A percentile compares a stretch with the other conserved stretches of the same genome.
phyloP scores from a whole-genome alignment of 2,797 vertebrate species.

The Borostomias antarcticus region DNA sequence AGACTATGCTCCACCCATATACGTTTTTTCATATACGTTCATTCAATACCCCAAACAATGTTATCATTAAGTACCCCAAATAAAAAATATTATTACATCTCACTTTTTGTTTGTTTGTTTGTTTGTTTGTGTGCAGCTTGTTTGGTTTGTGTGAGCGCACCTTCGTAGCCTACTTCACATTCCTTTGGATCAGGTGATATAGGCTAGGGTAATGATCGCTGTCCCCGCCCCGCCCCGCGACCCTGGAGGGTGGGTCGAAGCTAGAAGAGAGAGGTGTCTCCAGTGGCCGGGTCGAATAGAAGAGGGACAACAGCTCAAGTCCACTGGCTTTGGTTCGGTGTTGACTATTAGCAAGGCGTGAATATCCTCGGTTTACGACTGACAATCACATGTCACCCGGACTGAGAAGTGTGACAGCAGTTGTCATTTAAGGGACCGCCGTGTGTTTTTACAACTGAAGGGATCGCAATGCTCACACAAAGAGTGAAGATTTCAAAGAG shows the following conservation, averaged over 20 bases:
- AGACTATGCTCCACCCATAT: too few relatives aligned
- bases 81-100: too few relatives aligned
- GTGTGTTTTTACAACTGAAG: too few relatives aligned
- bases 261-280: too few relatives aligned
- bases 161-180: too few relatives aligned
- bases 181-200: conserved; percentile 25
- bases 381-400: conserved; percentile 6
- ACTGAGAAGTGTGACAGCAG: not conserved
- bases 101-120: conserved; percentile 8
- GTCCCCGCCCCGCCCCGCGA: conserved; percentile 1
- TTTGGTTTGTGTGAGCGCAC: not conserved
- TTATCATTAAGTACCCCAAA: too few relatives aligned
- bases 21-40: too few relatives aligned
- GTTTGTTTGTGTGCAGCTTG: not conserved
- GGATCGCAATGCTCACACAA: not conserved
- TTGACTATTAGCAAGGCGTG: not conserved
- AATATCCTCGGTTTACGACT: not conserved
- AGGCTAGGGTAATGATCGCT: too few relatives aligned
- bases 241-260: conserved; percentile 37
- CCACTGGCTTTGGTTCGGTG: too few relatives aligned
- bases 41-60: too few relatives aligned
- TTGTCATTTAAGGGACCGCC: not conserved
- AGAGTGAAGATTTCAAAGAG: not conserved
- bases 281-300: too few relatives aligned
- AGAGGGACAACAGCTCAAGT: too few relatives aligned